Evolutionary conservation across 1,140 invertebrate species (phyloP), one percentile per base, ranked within the genome.

Genomic region (Caenorhabditis briggsae): DNA sequence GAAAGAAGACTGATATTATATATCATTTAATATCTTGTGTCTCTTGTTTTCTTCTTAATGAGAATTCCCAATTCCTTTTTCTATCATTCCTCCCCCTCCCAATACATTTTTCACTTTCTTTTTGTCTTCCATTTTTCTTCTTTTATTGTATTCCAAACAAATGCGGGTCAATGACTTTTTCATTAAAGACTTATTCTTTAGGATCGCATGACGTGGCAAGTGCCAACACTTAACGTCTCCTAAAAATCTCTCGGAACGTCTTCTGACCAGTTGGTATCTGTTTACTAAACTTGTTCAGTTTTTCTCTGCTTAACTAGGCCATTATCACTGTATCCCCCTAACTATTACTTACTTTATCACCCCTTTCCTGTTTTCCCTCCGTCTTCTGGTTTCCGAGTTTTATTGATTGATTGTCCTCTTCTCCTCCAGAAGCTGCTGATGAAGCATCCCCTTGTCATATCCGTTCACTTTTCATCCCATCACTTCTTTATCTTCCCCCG

Each of bases 331-430:
- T 78, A 6, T 46, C 46, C 23, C 20, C 20, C n/a, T 20, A 18
- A 25, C n/a, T 23, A 11, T 78, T 50, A 78, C 46, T 78, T 78
- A 50, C 70, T 50, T 78, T 50, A 78, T 78, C 70, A 48, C 70
- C 50, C 46, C 20, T 46, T 78, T 70, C 64, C 64, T 70, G 64
- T 70, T 70, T 46, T 23, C 33, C 18, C 33, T 33, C 33, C 33
- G 33, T 43, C 41, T 70, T 50, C 70, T 78, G 70, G 43, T 78
- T 78, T 50, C 70, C 70, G 18, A 50, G 46, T 78, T 78, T 50
- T 78, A 78, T 78, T 78, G 70, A 78, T 78, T 78, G 70, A 78
- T 78, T 78, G 9, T 70, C 59, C 11, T n/a, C 61, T 59, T 59
- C 58, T 59, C n/a, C 23, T 33, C 33, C 33, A 33, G 33, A 33